Evolutionary conservation across 2,888 invertebrate species (phyloP).

Genomic region (Dichetophora obliterata): DNA sequence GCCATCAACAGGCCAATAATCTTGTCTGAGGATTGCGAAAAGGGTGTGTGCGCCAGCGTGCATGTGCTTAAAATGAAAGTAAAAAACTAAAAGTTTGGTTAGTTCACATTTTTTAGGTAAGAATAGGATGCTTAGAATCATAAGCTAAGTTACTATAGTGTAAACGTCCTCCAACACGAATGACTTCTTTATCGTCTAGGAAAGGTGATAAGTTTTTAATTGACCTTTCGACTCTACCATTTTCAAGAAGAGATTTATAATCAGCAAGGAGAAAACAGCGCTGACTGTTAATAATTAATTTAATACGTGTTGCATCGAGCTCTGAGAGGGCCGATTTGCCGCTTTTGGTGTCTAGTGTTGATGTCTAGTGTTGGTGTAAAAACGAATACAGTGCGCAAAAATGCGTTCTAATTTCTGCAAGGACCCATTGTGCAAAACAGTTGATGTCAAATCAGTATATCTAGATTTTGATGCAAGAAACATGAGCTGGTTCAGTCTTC

Average conservation of each 20-base stretch:
- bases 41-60: constrained; percentile 34
- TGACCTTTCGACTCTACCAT: background rate
- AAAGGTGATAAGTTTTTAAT: background rate
- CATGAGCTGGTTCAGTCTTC: constrained; percentile 7
- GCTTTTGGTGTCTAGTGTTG: background rate
- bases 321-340: background rate
- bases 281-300: background rate
- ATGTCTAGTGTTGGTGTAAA: background rate
- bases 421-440: background rate
- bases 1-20: constrained; percentile 35
- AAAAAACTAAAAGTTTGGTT: constrained; percentile 31
- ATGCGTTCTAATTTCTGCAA: background rate
- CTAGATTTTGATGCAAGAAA: background rate
- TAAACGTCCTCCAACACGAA: background rate
- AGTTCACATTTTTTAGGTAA: constrained; percentile 24
- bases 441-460: background rate
- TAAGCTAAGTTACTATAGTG: background rate
- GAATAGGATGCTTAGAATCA: constrained; percentile 17
- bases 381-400: background rate
- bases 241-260: background rate
- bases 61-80: constrained; percentile 32
- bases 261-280: constrained; percentile 4
- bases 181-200: too few species aligned
- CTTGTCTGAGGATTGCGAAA: constrained; percentile 35
- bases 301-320: background rate